A percentile compares a stretch with the other conserved stretches of the same genome.
These are phyloP conservation scores for Merluccius polli DNA, from an alignment of 2,797 vertebrate genomes.

Conservation along the genomic window DNA sequence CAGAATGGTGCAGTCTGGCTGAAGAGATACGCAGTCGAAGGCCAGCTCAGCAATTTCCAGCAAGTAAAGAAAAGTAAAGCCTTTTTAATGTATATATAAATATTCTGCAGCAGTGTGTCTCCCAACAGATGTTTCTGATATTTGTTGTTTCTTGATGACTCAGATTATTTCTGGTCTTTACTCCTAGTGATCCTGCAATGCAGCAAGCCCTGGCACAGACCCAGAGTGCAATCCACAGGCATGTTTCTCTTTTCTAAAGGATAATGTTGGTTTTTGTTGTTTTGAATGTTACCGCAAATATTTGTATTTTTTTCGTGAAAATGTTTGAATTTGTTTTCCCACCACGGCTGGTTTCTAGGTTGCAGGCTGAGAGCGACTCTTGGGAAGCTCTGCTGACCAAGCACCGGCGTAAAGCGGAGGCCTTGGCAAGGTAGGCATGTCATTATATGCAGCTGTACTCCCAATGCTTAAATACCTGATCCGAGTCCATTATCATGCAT, in stretches of 20 bases:
- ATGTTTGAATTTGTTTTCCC: slow-evolving; percentile 2
- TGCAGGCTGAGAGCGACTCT: slow-evolving; percentile 68
- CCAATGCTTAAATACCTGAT: neutral
- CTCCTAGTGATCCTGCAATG: slow-evolving; percentile 47
- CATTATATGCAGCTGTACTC: slow-evolving; percentile 3
- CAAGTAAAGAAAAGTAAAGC: slow-evolving; percentile 52
- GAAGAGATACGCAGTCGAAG: slow-evolving; percentile 46
- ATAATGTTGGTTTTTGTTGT: neutral
- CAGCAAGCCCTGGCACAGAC: slow-evolving; percentile 51
- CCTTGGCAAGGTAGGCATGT: slow-evolving; percentile 64
- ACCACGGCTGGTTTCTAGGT: slow-evolving; percentile 50
- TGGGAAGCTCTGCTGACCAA: slow-evolving; percentile 73
- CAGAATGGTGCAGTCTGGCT: slow-evolving; percentile 53
- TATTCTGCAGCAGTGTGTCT: neutral
- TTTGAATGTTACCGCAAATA: neutral
- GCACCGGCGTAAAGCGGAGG: slow-evolving; percentile 66
- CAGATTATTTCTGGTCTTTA: neutral
- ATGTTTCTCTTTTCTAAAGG: slow-evolving; percentile 13
- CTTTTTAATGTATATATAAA: slow-evolving; percentile 4
- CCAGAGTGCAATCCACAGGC: slow-evolving; percentile 63
- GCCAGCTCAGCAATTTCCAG: slow-evolving; percentile 17
- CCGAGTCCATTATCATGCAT: neutral
- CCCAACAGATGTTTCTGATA: neutral
- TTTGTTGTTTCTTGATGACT: neutral
- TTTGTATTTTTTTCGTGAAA: neutral